These are phyloP conservation scores for Noctuana brunneofusca DNA, from an alignment of 2,888 invertebrate genomes.

Conservation along the genomic window DNA sequence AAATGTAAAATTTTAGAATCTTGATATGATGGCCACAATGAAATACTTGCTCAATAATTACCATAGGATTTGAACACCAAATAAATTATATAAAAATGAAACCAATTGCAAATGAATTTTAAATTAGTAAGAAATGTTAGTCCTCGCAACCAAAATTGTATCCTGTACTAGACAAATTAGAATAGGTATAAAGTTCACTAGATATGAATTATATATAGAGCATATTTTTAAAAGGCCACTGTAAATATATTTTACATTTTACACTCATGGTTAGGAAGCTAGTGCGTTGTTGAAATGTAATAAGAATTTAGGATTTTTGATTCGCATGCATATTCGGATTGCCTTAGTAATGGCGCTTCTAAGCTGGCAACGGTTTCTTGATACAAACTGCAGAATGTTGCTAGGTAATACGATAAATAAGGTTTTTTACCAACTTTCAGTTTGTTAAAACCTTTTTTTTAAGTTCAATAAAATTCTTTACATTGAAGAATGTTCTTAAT, in stretches of 20 bases:
- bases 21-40: background rate
- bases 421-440: too few species aligned
- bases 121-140: constrained; percentile 4
- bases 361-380: background rate
- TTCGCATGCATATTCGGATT: constrained; percentile 9
- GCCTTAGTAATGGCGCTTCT: constrained; percentile 6
- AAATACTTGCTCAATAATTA: constrained; percentile 9
- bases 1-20: background rate
- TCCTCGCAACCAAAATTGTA: constrained; percentile 20
- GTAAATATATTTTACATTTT: constrained; percentile 22
- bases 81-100: background rate
- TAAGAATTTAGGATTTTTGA: constrained; percentile 6
- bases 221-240: constrained; percentile 18
- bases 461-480: too few species aligned
- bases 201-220: constrained; percentile 5
- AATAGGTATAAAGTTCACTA: background rate
- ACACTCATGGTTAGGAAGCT: background rate
- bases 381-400: background rate
- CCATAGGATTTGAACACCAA: constrained; percentile 4
- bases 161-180: background rate
- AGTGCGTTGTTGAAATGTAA: constrained; percentile 12
- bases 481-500: too few species aligned
- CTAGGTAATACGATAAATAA: background rate
- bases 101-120: constrained; percentile 16
- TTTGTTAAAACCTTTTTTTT: too few species aligned